Percentiles rank a stretch among this genome's conserved stretches.
These are phyloP conservation scores for Arctopsyche grandis DNA, from an alignment of 1,140 invertebrate species.

Conservation along the genomic window DNA sequence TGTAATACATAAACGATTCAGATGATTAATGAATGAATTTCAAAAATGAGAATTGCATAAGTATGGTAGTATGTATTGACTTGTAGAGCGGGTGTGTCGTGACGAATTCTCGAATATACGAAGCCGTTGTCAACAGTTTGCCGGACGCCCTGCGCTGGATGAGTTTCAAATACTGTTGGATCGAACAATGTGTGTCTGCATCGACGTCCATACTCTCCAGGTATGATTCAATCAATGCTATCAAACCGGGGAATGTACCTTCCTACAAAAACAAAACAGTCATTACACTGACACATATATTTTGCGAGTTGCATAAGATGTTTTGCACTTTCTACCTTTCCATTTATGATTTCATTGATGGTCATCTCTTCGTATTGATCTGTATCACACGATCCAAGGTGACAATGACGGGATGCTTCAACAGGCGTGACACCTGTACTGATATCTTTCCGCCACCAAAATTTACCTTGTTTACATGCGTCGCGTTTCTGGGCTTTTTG, in stretches of 20 bases:
- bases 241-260: constrained; percentile 91
- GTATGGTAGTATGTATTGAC: constrained; percentile 64
- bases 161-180: constrained; percentile 95
- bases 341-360: constrained; percentile 97
- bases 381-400: constrained; percentile 48
- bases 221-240: constrained; percentile 94
- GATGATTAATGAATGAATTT: too few species aligned
- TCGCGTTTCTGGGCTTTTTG: constrained; percentile 90
- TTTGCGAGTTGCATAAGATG: constrained; percentile 1
- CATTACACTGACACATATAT: constrained; percentile 18
- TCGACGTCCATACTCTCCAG: constrained; percentile 94
- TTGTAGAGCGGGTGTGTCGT: constrained; percentile 89
- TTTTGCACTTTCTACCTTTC: constrained; percentile 73
- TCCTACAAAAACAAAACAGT: constrained; percentile 66
- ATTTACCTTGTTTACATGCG: constrained; percentile 83
- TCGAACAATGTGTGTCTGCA: constrained; percentile 95
- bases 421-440: constrained; percentile 65
- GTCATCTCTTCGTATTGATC: constrained; percentile 81
- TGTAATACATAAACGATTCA: constrained; percentile 63
- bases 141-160: constrained; percentile 92
- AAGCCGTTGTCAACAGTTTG: constrained; percentile 85
- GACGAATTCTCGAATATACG: constrained; percentile 94
- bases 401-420: constrained; percentile 58
- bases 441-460: constrained; percentile 92
- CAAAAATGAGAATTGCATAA: constrained; percentile 39